Conservation (phyloP, 2,888 invertebrate genomes). For the Sipha maydis region DNA sequence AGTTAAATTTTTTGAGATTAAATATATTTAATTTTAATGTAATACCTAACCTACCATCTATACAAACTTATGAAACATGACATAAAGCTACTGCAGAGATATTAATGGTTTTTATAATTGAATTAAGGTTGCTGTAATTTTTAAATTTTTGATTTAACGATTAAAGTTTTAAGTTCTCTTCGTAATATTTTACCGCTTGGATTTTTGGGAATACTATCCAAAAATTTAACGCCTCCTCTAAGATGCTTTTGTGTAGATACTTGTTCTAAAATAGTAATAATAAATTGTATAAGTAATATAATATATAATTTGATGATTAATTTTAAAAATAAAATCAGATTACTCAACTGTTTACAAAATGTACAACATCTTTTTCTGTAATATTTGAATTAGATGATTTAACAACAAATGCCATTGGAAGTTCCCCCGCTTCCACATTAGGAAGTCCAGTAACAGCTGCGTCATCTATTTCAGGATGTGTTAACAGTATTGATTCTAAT, state of each 20-base stretch:
- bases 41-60: no score
- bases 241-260: constrained; percentile 80
- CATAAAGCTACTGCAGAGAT: no score
- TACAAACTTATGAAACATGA: no score
- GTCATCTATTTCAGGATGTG: constrained; percentile 78
- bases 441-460: constrained; percentile 84
- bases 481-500: constrained; percentile 81
- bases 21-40: no score
- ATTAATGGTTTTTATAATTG: no score
- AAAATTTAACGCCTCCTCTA: constrained; percentile 79
- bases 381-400: constrained; percentile 71
- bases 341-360: constrained; percentile 76
- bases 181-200: constrained; percentile 83
- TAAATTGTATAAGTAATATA: no score
- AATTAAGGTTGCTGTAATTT: not conserved
- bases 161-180: constrained; percentile 70
- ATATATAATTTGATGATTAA: constrained; percentile 12
- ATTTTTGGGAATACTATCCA: constrained; percentile 81
- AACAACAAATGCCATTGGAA: constrained; percentile 81
- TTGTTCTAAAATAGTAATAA: constrained; percentile 69
- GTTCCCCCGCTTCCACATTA: constrained; percentile 78
- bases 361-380: constrained; percentile 72
- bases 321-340: constrained; percentile 69
- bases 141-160: constrained; percentile 50
- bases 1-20: no score